A percentile compares a stretch with the other conserved stretches of the same genome.
phyloP scores from a whole-genome alignment of 2,797 vertebrate species.

The Leptatherina wallacei region DNA sequence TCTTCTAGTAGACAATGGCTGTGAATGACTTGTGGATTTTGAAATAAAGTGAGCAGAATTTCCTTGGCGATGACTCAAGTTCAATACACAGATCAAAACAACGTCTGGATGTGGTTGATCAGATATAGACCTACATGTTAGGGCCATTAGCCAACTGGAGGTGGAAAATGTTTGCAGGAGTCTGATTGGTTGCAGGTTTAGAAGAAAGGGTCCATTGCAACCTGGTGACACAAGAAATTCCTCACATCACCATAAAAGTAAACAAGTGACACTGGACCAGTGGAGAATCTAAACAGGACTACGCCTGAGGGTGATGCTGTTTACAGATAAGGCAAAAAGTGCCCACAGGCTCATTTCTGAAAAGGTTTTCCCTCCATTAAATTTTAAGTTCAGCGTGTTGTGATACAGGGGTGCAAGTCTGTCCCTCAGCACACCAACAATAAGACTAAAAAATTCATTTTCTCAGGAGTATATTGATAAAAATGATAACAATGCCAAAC shows the following conservation, averaged over 20 bases:
- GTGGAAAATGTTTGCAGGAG: slow-evolving; percentile 50
- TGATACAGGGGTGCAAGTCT: background rate
- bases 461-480: too few relatives aligned
- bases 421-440: background rate
- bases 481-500: too few relatives aligned
- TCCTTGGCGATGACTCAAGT: background rate
- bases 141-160: slow-evolving; percentile 45
- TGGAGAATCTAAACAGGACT: slow-evolving; percentile 34
- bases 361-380: background rate
- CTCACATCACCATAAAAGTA: slow-evolving; percentile 60
- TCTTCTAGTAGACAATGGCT: slow-evolving; percentile 27
- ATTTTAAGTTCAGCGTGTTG: background rate
- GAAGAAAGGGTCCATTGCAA: slow-evolving; percentile 41
- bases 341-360: background rate
- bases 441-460: too few relatives aligned
- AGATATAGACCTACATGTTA: background rate
- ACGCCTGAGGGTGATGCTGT: slow-evolving; percentile 38
- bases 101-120: background rate
- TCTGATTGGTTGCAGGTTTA: slow-evolving; percentile 36
- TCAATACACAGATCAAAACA: background rate
- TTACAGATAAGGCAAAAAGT: slow-evolving; percentile 49
- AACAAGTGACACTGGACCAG: slow-evolving; percentile 54
- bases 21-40: slow-evolving; percentile 14
- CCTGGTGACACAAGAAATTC: slow-evolving; percentile 65
- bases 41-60: slow-evolving; percentile 2